Percentiles rank a stretch among this genome's conserved stretches.
phyloP scores from a whole-genome alignment of 2,797 vertebrate species.

The Ceryle rudis region DNA sequence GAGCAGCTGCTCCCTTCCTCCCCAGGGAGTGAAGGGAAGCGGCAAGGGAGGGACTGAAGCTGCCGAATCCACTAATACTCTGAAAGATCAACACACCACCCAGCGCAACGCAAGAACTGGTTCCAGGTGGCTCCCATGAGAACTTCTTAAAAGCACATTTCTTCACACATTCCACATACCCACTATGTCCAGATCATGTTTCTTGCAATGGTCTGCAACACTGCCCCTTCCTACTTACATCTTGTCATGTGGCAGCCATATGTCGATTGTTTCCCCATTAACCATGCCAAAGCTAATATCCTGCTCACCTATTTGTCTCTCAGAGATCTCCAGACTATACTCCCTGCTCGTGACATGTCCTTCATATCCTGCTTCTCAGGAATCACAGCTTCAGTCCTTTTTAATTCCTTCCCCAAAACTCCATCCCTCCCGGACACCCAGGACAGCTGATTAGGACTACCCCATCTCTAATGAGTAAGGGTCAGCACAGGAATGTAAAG shows the following conservation, averaged over 20 bases:
- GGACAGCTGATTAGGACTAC: not conserved
- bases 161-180: slow-evolving; percentile 62
- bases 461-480: not conserved
- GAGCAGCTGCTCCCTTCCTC: not conserved
- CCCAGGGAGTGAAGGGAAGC: not conserved
- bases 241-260: slow-evolving; percentile 59
- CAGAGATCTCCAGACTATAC: not conserved
- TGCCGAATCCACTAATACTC: not conserved
- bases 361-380: not conserved
- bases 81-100: not conserved
- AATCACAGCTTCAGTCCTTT: not conserved
- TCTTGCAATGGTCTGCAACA: slow-evolving; percentile 14
- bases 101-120: not conserved
- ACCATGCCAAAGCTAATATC: slow-evolving; percentile 14
- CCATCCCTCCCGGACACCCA: not conserved
- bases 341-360: not conserved
- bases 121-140: not conserved
- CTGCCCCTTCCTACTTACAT: slow-evolving; percentile 40
- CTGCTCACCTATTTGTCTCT: slow-evolving; percentile 48
- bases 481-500: not conserved
- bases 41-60: not conserved
- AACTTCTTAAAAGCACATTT: slow-evolving; percentile 53
- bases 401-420: slow-evolving; percentile 9
- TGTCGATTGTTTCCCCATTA: slow-evolving; percentile 6
- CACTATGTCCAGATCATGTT: slow-evolving; percentile 49